These are phyloP conservation scores for Pseudotriccus pelzelni DNA, from an alignment of 2,797 vertebrate genomes.

Conservation along the genomic window DNA sequence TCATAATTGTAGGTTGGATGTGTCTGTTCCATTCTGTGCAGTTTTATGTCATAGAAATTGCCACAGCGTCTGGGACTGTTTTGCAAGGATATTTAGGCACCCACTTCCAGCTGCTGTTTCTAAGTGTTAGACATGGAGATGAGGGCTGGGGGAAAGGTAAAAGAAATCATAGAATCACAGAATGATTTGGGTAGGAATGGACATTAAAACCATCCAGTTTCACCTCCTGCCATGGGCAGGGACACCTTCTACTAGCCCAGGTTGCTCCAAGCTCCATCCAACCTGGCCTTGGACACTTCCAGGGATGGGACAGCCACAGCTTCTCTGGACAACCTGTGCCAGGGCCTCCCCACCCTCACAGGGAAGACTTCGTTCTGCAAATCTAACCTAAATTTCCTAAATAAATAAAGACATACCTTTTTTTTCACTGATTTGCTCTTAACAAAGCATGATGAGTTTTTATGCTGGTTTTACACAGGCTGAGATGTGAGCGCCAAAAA, in stretches of 20 bases:
- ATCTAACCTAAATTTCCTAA: not conserved
- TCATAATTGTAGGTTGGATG: not conserved
- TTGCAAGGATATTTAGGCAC: not conserved
- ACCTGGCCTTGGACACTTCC: not conserved
- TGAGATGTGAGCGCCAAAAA: not conserved
- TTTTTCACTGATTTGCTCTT: not conserved
- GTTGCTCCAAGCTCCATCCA: accelerated
- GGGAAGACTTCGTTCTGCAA: not conserved
- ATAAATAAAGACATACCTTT: not conserved
- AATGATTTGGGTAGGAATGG: not conserved
- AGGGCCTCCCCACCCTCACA: accelerated
- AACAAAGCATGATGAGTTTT: not conserved
- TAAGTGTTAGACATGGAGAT: accelerated
- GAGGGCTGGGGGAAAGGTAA: not conserved
- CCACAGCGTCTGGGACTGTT: not conserved
- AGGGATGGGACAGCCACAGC: not conserved
- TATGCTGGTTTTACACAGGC: not conserved
- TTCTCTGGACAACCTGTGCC: not conserved
- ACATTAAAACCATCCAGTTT: accelerated
- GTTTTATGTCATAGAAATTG: not conserved
- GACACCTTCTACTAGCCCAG: accelerated
- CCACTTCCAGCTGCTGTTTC: not conserved
- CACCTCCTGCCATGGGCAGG: accelerated
- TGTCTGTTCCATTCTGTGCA: not conserved
- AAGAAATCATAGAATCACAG: not conserved